Percentiles rank a stretch among this genome's conserved stretches.
These are phyloP conservation scores for Apodemia duryi DNA, from an alignment of 2,888 invertebrate species.

Conservation along the genomic window DNA sequence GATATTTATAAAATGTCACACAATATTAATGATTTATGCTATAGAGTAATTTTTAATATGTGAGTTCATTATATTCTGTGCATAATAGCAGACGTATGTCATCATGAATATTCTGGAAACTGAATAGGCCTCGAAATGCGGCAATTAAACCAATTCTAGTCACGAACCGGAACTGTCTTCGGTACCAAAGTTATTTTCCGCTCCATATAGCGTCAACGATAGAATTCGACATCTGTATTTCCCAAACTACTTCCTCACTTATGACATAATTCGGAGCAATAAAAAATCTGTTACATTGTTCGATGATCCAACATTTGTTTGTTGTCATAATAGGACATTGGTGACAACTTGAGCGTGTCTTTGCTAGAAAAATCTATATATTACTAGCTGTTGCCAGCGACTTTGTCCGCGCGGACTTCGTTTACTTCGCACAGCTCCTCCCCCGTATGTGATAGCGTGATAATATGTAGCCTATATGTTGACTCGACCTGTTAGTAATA, in stretches of 20 bases:
- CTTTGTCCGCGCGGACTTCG: too few relatives aligned
- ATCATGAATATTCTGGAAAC: conserved; percentile 8
- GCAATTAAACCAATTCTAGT: conserved; percentile 25
- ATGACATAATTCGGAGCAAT: conserved; percentile 35
- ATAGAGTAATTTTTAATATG: background rate
- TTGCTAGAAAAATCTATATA: background rate
- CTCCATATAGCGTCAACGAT: conserved; percentile 38
- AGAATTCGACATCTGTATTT: conserved; percentile 46
- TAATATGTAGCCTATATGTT: too few relatives aligned
- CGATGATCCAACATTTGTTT: conserved; percentile 37
- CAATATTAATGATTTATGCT: background rate
- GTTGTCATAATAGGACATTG: conserved; percentile 19
- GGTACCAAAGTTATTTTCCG: conserved; percentile 39
- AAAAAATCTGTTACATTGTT: conserved; percentile 39
- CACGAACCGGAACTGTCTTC: conserved; percentile 28
- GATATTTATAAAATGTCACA: too few relatives aligned
- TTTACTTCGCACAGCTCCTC: too few relatives aligned
- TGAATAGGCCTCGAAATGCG: conserved; percentile 12
- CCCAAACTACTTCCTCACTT: conserved; percentile 28
- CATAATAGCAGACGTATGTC: background rate
- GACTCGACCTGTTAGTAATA: too few relatives aligned
- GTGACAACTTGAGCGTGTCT: conserved; percentile 3
- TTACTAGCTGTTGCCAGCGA: too few relatives aligned
- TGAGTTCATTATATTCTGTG: background rate
- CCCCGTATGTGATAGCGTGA: too few relatives aligned